These are phyloP conservation scores for Lasaia peninsularis DNA, from an alignment of 1,140 invertebrate species.

Conservation along the genomic window DNA sequence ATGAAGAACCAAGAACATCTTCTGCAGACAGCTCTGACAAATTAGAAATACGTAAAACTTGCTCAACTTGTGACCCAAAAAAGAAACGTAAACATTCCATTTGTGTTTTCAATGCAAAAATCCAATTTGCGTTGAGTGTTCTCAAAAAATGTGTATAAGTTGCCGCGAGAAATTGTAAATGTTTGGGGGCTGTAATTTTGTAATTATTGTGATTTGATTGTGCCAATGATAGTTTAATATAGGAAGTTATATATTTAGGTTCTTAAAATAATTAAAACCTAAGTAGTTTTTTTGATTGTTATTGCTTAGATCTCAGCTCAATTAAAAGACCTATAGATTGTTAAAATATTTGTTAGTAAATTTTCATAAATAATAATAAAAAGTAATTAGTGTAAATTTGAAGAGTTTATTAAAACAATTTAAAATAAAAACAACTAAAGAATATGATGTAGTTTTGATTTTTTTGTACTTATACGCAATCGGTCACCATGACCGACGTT, in stretches of 20 bases:
- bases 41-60: slow-evolving; percentile 10
- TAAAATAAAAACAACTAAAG: slow-evolving; percentile 20
- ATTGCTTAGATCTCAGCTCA: slow-evolving; percentile 16
- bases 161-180: slow-evolving; percentile 14
- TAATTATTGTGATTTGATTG: slow-evolving; percentile 18
- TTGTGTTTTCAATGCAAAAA: slow-evolving; percentile 16
- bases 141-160: slow-evolving; percentile 16
- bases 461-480: slow-evolving; percentile 16
- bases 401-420: slow-evolving; percentile 16
- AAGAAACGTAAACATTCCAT: slow-evolving; percentile 18
- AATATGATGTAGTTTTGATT: slow-evolving; percentile 15
- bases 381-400: slow-evolving; percentile 12
- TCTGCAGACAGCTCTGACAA: slow-evolving; percentile 13
- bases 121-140: slow-evolving; percentile 14
- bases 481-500: slow-evolving; percentile 22
- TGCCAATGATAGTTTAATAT: slow-evolving; percentile 15
- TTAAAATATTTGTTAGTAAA: slow-evolving; percentile 10
- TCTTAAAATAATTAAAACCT: slow-evolving; percentile 18
- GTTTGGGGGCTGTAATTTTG: slow-evolving; percentile 13
- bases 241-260: slow-evolving; percentile 16
- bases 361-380: slow-evolving; percentile 14
- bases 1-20: slow-evolving; percentile 15
- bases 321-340: slow-evolving; percentile 13
- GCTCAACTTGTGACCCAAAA: slow-evolving; percentile 18
- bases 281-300: slow-evolving; percentile 14